Percentiles rank a stretch among this genome's conserved stretches.
These are phyloP conservation scores for Steinernema carpocapsae DNA, from an alignment of 2,888 invertebrate species.

Conservation along the genomic window DNA sequence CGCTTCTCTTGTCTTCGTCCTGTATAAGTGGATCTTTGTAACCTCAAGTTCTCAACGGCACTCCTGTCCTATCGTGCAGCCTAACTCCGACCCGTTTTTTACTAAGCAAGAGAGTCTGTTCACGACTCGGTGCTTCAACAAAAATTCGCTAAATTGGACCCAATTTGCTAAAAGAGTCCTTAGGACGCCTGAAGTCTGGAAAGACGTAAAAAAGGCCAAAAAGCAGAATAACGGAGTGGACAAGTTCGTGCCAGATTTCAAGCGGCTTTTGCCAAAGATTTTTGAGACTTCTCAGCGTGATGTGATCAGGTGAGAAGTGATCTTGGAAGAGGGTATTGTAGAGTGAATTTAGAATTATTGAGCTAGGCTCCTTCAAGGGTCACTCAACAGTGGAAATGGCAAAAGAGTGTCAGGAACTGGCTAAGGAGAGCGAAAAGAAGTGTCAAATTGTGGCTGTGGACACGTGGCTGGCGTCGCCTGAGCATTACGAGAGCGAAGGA, in stretches of 20 bases:
- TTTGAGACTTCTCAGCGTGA: slow-evolving; percentile 8
- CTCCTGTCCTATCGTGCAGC: slow-evolving; percentile 4
- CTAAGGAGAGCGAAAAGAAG: neutral
- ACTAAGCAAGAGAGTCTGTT: slow-evolving; percentile 15
- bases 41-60: neutral
- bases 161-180: slow-evolving; percentile 1
- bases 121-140: neutral
- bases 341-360: slow-evolving; percentile 1
- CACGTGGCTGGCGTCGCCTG: slow-evolving; percentile 29
- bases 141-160: slow-evolving; percentile 13
- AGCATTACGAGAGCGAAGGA: slow-evolving; percentile 10
- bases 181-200: neutral
- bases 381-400: slow-evolving; percentile 14
- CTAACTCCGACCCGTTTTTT: slow-evolving; percentile 23
- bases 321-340: neutral
- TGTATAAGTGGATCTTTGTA: neutral
- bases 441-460: slow-evolving; percentile 27
- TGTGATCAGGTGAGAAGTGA: neutral
- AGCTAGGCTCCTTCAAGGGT: slow-evolving; percentile 25
- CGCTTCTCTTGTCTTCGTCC: neutral
- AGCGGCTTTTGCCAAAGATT: slow-evolving; percentile 4
- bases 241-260: neutral
- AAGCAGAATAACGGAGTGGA: neutral
- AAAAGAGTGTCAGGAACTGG: slow-evolving; percentile 12
- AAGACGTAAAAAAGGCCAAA: neutral